Conservation (phyloP, 2,888 invertebrate genomes). For the Daptonema setosum region DNA sequence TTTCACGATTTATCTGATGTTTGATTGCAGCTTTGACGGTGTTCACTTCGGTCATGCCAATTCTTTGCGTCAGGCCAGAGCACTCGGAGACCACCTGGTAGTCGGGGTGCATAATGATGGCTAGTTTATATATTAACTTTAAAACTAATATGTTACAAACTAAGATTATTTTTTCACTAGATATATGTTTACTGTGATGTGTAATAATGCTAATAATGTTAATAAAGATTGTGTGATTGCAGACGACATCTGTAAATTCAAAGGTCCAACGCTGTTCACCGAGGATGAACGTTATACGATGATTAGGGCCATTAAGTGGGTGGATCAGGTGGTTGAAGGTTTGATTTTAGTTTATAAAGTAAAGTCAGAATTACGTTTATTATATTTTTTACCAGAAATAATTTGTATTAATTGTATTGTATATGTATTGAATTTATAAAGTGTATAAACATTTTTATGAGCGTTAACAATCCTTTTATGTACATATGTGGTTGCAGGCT, state of each 20-base stretch:
- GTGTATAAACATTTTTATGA: background rate
- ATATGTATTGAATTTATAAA: too few relatives aligned
- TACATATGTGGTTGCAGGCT: slow-evolving; percentile 5
- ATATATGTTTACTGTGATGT: background rate
- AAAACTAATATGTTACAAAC: background rate
- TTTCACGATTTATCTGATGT: too few relatives aligned
- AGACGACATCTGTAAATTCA: slow-evolving; percentile 5
- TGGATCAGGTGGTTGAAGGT: slow-evolving; percentile 11
- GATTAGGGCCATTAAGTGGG: slow-evolving; percentile 10
- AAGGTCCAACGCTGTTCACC: slow-evolving; percentile 11
- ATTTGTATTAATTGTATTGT: too few relatives aligned
- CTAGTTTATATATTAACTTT: too few relatives aligned
- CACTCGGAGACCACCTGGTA: slow-evolving; percentile 7
- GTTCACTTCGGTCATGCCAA: slow-evolving; percentile 9
- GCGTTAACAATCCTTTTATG: background rate
- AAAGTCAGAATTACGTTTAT: background rate
- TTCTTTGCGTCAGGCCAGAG: slow-evolving; percentile 6
- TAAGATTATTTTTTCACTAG: background rate
- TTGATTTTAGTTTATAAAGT: background rate
- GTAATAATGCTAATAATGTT: background rate
- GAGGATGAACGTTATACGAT: slow-evolving; percentile 12
- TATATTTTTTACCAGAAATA: too few relatives aligned
- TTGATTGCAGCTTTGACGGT: slow-evolving; percentile 7
- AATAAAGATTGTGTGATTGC: background rate
- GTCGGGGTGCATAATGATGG: slow-evolving; percentile 10